Percentiles rank a stretch among this genome's conserved stretches.
Evolutionary conservation across 2,113 vertebrate species (phyloP).

Genomic region (Tylochromis polylepis): DNA sequence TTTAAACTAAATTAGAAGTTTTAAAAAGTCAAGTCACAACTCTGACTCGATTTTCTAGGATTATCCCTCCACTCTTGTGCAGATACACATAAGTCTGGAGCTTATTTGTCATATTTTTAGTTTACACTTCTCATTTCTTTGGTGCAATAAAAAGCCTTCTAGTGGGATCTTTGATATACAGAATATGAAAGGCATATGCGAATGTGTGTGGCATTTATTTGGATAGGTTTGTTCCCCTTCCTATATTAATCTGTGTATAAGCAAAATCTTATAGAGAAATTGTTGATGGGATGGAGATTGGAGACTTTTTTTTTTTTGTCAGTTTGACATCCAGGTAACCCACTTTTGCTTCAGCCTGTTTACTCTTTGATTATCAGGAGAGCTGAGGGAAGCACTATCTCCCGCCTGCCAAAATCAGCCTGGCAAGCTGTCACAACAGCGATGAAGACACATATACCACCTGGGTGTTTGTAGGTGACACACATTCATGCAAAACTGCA

Average conservation of each 20-base stretch:
- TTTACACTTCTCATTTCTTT: neutral
- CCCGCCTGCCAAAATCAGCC: conserved; percentile 51
- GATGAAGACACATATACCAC: conserved; percentile 60
- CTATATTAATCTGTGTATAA: conserved; percentile 27
- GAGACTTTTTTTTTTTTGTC: conserved; percentile 44
- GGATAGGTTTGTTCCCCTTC: neutral
- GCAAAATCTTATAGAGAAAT: neutral
- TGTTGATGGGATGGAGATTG: conserved; percentile 7
- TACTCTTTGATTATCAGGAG: conserved; percentile 66
- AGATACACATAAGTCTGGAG: neutral
- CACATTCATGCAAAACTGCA: neutral
- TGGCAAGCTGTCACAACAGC: conserved; percentile 65
- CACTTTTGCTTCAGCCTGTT: conserved; percentile 63
- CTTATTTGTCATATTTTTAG: conserved; percentile 22
- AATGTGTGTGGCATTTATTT: conserved; percentile 9
- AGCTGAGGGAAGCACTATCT: conserved; percentile 64
- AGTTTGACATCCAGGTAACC: conserved; percentile 70
- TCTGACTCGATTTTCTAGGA: neutral
- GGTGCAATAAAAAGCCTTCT: neutral
- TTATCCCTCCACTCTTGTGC: neutral
- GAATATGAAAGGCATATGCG: conserved; percentile 3
- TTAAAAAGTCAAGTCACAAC: neutral
- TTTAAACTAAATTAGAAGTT: no score
- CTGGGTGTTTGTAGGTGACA: conserved; percentile 49
- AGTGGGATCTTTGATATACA: neutral